A percentile compares a stretch with the other conserved stretches of the same genome.
phyloP scores from a whole-genome alignment of 2,113 vertebrate species.

The Axis porcinus region DNA sequence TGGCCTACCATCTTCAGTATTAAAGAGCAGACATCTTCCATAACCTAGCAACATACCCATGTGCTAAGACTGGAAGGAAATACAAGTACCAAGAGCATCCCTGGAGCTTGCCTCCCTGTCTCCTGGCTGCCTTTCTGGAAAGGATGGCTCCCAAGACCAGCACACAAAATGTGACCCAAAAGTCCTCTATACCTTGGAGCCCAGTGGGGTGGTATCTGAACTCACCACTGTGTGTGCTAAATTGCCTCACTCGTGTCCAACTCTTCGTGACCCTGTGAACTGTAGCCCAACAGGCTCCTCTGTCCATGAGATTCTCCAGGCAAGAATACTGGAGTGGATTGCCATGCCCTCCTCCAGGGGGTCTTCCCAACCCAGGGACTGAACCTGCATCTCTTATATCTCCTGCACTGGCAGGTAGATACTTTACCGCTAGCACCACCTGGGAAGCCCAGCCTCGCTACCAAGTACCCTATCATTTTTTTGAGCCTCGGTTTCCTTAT shows the following conservation, averaged over 20 bases:
- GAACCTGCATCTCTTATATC: not conserved
- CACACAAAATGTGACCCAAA: rapidly evolving
- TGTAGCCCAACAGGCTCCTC: not conserved
- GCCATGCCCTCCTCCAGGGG: not conserved
- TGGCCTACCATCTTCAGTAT: not conserved
- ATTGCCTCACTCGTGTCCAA: not conserved
- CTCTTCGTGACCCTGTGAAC: not conserved
- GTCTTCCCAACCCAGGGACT: not conserved
- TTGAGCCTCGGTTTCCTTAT: constrained; percentile 43
- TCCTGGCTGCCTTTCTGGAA: not conserved
- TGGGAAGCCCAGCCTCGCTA: not conserved
- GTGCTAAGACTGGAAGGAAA: not conserved
- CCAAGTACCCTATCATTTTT: not conserved
- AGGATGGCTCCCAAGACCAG: too few relatives aligned
- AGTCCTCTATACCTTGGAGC: not conserved
- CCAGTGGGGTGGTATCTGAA: rapidly evolving
- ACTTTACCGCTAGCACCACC: not conserved
- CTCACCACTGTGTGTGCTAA: not conserved
- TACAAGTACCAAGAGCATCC: not conserved
- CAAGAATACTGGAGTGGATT: not conserved
- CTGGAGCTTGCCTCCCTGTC: rapidly evolving
- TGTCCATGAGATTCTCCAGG: not conserved
- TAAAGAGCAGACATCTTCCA: not conserved
- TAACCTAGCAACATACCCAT: too few relatives aligned
- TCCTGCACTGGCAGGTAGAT: not conserved